Evolutionary conservation across 2,797 vertebrate genomes (phyloP).

Genomic region (Semotilus atromaculatus): DNA sequence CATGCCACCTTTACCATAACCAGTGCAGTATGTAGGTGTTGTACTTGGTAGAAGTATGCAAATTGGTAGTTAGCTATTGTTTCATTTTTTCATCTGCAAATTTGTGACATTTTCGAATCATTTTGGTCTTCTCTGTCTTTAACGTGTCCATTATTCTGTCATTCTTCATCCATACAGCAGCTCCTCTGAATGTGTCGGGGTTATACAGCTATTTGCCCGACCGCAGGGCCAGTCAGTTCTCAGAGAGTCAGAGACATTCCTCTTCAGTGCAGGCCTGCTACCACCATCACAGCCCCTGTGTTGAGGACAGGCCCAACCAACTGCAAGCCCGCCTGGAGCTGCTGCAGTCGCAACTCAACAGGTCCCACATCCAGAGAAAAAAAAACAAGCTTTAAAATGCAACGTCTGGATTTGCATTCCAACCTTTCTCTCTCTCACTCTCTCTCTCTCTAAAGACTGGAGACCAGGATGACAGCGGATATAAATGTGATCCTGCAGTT

Average conservation of each 20-base stretch:
- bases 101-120: not conserved
- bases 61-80: not conserved
- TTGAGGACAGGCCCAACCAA: conserved; percentile 77
- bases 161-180: conserved; percentile 17
- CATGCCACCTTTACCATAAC: not conserved
- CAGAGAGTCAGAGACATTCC: conserved; percentile 75
- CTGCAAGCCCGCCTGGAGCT: conserved; percentile 90
- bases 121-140: not conserved
- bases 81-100: not conserved
- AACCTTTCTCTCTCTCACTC: not conserved
- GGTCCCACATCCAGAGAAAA: conserved; percentile 70
- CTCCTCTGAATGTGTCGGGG: conserved; percentile 79
- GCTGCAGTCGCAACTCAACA: conserved; percentile 91
- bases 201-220: conserved; percentile 88
- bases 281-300: conserved; percentile 69
- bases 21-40: not conserved
- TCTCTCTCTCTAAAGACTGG: conserved; percentile 79
- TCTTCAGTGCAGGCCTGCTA: conserved; percentile 73
- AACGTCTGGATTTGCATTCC: not conserved
- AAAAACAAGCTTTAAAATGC: not conserved
- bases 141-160: not conserved
- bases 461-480: conserved; percentile 93
- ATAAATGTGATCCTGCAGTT: conserved; percentile 93
- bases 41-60: not conserved
- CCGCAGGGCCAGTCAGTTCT: conserved; percentile 69